Conservation (phyloP, 64 coral and sea anemone genomes). For the Anthopleura sola region DNA sequence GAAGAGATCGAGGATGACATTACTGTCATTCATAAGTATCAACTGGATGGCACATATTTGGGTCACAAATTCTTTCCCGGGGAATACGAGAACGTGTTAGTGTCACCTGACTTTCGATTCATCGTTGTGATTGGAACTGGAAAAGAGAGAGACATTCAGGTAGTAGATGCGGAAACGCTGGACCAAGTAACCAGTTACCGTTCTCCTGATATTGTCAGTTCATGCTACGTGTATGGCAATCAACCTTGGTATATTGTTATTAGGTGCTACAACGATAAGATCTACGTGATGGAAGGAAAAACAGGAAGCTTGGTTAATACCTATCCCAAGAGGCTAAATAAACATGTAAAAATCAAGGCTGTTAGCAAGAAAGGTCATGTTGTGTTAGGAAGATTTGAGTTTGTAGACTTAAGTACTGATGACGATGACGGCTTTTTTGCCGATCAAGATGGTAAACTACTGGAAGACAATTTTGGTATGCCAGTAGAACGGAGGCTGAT, state of each 20-base stretch:
- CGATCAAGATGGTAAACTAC: no score
- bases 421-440: no score
- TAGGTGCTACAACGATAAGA: conserved; percentile 1
- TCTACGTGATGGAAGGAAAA: conserved; percentile 8
- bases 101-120: not conserved
- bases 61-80: not conserved
- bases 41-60: not conserved
- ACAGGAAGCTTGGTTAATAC: not conserved
- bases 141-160: not conserved
- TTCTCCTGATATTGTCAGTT: not conserved
- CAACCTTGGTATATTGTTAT: conserved; percentile 11
- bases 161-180: not conserved
- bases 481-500: no score
- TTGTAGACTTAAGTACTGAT: no score
- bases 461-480: no score
- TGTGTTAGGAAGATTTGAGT: no score
- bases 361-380: not conserved
- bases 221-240: not conserved
- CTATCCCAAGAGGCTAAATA: not conserved
- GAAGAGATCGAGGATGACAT: no score
- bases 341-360: not conserved
- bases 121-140: not conserved
- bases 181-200: not conserved
- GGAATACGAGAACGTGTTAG: not conserved
- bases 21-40: not conserved